Conservation (phyloP, 2,888 invertebrate species). For the Axea sp. region DNA sequence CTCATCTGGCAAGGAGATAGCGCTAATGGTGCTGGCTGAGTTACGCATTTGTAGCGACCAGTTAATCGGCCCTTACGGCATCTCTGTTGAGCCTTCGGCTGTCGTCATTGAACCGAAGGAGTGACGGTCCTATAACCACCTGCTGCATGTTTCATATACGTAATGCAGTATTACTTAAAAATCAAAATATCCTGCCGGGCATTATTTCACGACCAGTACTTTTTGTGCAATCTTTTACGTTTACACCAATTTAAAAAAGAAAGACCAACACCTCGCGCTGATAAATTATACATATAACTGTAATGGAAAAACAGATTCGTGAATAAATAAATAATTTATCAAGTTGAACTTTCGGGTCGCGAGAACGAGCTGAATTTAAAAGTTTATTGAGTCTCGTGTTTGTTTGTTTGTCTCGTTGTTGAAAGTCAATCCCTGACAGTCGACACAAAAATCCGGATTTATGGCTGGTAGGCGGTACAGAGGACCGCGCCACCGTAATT, state of each 20-base stretch:
- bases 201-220: constrained; percentile 42
- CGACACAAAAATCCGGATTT: constrained; percentile 74
- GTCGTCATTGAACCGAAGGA: constrained; percentile 63
- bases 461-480: constrained; percentile 71
- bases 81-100: constrained; percentile 58
- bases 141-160: constrained; percentile 67
- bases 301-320: constrained; percentile 5
- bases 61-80: constrained; percentile 65
- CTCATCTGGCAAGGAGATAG: constrained; percentile 68
- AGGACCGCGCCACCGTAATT: constrained; percentile 71
- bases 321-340: constrained; percentile 35
- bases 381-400: constrained; percentile 8
- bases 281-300: constrained; percentile 32
- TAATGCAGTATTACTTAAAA: constrained; percentile 35
- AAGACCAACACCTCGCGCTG: constrained; percentile 14
- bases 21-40: constrained; percentile 75
- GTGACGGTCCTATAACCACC: constrained; percentile 69
- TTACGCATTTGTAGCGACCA: constrained; percentile 70
- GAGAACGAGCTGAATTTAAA: constrained; percentile 19
- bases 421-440: constrained; percentile 70
- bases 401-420: constrained; percentile 23
- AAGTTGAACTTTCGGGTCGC: constrained; percentile 13
- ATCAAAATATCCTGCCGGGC: constrained; percentile 54
- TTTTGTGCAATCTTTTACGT: constrained; percentile 23
- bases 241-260: constrained; percentile 7